Evolutionary conservation across 2,888 invertebrate species (phyloP).

Genomic region (Cantharis nigra): DNA sequence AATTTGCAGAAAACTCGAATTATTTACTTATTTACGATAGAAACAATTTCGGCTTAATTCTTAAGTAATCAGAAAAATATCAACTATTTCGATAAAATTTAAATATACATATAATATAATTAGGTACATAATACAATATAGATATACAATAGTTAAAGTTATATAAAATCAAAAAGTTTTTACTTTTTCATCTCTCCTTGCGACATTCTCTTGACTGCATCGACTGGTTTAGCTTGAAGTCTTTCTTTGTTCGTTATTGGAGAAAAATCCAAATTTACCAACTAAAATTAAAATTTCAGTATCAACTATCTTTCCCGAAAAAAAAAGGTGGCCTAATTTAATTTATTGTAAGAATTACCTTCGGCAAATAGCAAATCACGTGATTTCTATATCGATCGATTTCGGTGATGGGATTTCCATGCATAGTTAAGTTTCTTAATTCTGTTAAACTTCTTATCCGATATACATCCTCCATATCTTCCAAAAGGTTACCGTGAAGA

Average conservation of each 20-base stretch:
- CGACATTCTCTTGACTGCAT: constrained; percentile 30
- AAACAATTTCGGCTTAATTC: no score
- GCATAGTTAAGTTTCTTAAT: constrained; percentile 62
- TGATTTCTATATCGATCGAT: constrained; percentile 52
- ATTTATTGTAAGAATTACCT: constrained; percentile 40
- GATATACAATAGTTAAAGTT: not conserved
- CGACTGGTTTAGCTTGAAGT: constrained; percentile 45
- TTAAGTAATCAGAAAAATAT: not conserved
- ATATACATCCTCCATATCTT: constrained; percentile 57
- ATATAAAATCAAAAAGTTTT: not conserved
- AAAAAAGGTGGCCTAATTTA: no score
- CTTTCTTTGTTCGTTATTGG: constrained; percentile 49
- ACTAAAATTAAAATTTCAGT: constrained; percentile 35
- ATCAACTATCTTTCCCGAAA: no score
- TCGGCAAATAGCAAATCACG: constrained; percentile 54
- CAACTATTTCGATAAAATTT: not conserved
- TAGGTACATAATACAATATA: no score
- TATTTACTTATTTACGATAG: no score
- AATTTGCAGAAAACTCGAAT: no score
- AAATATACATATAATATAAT: no score
- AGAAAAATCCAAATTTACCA: constrained; percentile 50
- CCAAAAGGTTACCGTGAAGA: constrained; percentile 65
- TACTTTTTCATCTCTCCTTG: not conserved
- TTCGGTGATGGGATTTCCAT: constrained; percentile 61
- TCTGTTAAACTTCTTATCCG: constrained; percentile 56